Evolutionary conservation across 1,140 invertebrate genomes (phyloP).

Genomic region (Lordiphosa mommai): DNA sequence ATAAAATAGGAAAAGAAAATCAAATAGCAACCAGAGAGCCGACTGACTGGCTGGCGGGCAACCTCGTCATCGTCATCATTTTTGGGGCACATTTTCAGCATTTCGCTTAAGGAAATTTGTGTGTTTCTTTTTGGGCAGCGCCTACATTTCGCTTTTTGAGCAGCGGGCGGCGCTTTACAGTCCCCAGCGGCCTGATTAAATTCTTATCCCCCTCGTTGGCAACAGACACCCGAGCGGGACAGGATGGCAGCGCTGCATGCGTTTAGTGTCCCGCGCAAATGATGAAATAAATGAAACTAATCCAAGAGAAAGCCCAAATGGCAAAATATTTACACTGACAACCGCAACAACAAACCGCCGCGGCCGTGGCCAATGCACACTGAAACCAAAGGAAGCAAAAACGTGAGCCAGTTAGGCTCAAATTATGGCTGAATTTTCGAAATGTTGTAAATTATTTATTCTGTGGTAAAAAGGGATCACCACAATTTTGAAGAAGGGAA

Average conservation of each 20-base stretch:
- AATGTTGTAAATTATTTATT: too few species aligned
- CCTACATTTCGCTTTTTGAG: slow-evolving; percentile 34
- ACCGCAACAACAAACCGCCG: slow-evolving; percentile 27
- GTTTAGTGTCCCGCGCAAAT: slow-evolving; percentile 70
- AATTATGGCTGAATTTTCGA: too few species aligned
- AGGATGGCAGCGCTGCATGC: slow-evolving; percentile 35
- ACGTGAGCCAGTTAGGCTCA: too few species aligned
- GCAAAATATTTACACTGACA: slow-evolving; percentile 76
- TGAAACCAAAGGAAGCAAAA: too few species aligned
- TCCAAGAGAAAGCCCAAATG: slow-evolving; percentile 73
- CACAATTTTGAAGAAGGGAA: too few species aligned
- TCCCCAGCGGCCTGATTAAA: slow-evolving; percentile 77
- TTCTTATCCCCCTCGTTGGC: slow-evolving; percentile 41
- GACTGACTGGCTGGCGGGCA: slow-evolving; percentile 8
- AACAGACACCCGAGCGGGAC: slow-evolving; percentile 21
- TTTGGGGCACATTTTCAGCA: slow-evolving; percentile 34
- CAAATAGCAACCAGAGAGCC: slow-evolving; percentile 40
- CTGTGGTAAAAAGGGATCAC: too few species aligned
- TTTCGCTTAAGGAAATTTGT: slow-evolving; percentile 65
- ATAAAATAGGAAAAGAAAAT: slow-evolving; percentile 60
- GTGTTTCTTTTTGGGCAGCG: slow-evolving; percentile 32
- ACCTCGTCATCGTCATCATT: slow-evolving; percentile 56
- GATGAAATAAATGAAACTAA: slow-evolving; percentile 77
- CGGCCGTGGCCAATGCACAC: slow-evolving; percentile 7
- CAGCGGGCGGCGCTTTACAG: slow-evolving; percentile 56